These are phyloP conservation scores for Lagria hirta DNA, from an alignment of 2,888 invertebrate genomes.

Conservation along the genomic window DNA sequence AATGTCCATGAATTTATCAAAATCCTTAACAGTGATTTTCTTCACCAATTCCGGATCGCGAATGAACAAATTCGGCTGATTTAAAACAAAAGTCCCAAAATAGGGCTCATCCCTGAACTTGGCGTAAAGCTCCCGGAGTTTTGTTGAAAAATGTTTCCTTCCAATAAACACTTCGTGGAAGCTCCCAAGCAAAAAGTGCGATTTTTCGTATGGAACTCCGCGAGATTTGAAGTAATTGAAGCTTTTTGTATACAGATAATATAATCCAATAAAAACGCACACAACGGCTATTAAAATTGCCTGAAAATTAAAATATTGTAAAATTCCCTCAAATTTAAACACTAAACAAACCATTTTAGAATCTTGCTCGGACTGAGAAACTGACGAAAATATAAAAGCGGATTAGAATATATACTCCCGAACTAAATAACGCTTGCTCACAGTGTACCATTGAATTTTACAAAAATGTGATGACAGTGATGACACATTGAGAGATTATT, in stretches of 20 bases:
- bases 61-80: slow-evolving; percentile 53
- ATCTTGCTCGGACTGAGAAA: no score
- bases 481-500: no score
- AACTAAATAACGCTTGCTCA: no score
- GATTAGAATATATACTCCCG: no score
- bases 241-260: slow-evolving; percentile 17
- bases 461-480: no score
- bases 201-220: slow-evolving; percentile 14
- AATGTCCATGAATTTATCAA: slow-evolving; percentile 54
- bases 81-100: slow-evolving; percentile 54
- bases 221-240: slow-evolving; percentile 10
- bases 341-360: no score
- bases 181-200: slow-evolving; percentile 16
- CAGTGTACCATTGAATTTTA: no score
- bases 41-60: slow-evolving; percentile 54
- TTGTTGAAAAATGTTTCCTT: slow-evolving; percentile 11
- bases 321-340: no score
- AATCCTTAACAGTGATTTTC: slow-evolving; percentile 53
- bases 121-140: slow-evolving; percentile 30
- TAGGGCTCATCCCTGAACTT: slow-evolving; percentile 37
- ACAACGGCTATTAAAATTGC: no score
- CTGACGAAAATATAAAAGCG: no score
- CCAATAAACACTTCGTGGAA: slow-evolving; percentile 7
- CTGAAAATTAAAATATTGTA: no score
- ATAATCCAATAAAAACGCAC: no score